Conservation (phyloP, 92 coral and sea anemone genomes). For the Scolanthus callimorphus region DNA sequence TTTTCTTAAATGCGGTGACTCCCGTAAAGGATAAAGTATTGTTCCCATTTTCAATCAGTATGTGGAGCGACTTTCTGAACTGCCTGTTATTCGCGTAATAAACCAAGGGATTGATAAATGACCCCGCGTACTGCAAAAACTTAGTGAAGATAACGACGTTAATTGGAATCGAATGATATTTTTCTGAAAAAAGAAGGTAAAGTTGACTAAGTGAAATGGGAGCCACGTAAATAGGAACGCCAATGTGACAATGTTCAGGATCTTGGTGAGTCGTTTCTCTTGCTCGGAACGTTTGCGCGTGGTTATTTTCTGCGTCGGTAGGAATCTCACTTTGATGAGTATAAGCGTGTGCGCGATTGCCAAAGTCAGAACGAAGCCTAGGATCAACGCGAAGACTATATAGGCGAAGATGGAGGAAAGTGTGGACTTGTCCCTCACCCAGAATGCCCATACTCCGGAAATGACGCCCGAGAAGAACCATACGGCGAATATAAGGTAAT, state of each 20-base stretch:
- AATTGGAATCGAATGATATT: too few relatives aligned
- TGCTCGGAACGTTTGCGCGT: neutral
- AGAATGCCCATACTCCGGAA: constrained; percentile 20
- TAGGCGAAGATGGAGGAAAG: constrained; percentile 34
- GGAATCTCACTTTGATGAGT: constrained; percentile 1
- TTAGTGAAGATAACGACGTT: constrained; percentile 50
- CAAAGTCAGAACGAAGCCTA: neutral
- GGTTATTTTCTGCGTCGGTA: neutral
- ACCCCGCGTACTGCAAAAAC: constrained; percentile 64
- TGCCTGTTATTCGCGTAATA: constrained; percentile 66
- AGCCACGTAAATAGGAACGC: constrained; percentile 66
- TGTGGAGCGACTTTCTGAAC: constrained; percentile 11
- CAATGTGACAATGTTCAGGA: constrained; percentile 41
- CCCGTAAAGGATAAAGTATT: neutral
- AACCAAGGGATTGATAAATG: constrained; percentile 62
- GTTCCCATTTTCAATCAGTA: neutral
- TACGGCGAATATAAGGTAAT: constrained; percentile 8
- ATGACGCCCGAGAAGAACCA: constrained; percentile 50
- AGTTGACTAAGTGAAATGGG: constrained; percentile 55
- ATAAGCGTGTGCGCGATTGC: constrained; percentile 1
- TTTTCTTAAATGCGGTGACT: neutral
- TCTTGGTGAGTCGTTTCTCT: constrained; percentile 46
- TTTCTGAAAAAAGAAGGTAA: constrained; percentile 8
- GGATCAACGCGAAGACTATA: neutral
- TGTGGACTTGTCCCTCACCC: constrained; percentile 3